Percentiles rank a stretch among this genome's conserved stretches.
These are phyloP conservation scores for Heterochromis multidens DNA, from an alignment of 2,113 vertebrate species.

Conservation along the genomic window DNA sequence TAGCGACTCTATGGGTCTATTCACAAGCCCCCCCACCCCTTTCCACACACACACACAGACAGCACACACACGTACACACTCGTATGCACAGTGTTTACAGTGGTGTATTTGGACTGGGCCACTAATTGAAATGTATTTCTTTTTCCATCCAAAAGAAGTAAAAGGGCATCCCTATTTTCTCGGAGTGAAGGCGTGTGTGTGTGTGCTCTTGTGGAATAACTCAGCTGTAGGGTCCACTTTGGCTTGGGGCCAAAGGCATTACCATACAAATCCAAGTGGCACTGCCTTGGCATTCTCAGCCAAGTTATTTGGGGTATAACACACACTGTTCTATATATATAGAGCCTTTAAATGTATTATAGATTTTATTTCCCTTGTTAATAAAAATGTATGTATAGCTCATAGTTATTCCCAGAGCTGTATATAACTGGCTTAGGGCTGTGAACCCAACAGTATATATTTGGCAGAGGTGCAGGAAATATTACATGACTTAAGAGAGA, in stretches of 20 bases:
- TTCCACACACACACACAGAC: slow-evolving; percentile 33
- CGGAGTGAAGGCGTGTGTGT: slow-evolving; percentile 25
- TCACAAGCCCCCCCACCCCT: slow-evolving; percentile 59
- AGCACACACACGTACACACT: slow-evolving; percentile 40
- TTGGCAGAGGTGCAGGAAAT: slow-evolving; percentile 12
- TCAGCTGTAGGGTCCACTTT: slow-evolving; percentile 46
- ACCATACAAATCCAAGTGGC: slow-evolving; percentile 59
- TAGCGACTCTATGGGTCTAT: slow-evolving; percentile 80
- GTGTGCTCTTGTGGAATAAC: slow-evolving; percentile 31
- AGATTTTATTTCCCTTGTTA: slow-evolving; percentile 3
- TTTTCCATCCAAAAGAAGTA: slow-evolving; percentile 72
- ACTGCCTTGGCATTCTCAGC: slow-evolving; percentile 22
- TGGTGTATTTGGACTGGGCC: slow-evolving; percentile 63
- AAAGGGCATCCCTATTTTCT: slow-evolving; percentile 68
- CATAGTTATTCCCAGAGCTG: slow-evolving; percentile 20
- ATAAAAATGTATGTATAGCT: slow-evolving; percentile 44
- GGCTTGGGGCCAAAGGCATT: slow-evolving; percentile 54
- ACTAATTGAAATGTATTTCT: slow-evolving; percentile 77
- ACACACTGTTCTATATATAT: slow-evolving; percentile 20
- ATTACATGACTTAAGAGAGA: slow-evolving; percentile 12
- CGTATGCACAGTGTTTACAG: slow-evolving; percentile 57
- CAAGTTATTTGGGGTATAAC: slow-evolving; percentile 36
- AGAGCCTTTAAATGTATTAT: slow-evolving; percentile 28
- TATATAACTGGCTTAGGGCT: not conserved
- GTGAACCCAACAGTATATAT: not conserved